Conservation (phyloP, 2,113 vertebrate genomes). For the Egretta garzetta region DNA sequence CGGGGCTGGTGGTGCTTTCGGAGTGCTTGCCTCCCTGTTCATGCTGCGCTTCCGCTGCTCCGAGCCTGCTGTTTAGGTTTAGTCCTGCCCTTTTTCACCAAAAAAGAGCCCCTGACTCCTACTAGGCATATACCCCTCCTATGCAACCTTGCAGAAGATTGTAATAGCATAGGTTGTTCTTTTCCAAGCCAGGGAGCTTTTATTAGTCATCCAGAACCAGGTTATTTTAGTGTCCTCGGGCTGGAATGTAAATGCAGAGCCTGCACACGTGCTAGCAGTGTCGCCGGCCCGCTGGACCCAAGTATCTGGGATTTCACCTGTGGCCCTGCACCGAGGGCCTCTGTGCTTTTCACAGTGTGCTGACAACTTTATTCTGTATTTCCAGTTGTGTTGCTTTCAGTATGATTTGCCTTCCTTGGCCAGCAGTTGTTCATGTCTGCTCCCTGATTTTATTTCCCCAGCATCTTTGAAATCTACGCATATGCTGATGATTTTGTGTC, state of each 20-base stretch:
- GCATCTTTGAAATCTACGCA: not conserved
- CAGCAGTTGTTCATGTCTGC: not conserved
- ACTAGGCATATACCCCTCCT: not conserved
- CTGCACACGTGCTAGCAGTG: not conserved
- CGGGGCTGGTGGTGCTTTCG: not conserved
- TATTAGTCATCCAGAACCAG: not conserved
- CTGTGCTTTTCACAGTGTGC: not conserved
- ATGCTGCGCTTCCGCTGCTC: fast-evolving
- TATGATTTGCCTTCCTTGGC: not conserved
- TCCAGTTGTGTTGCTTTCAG: not conserved
- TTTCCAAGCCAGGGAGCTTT: not conserved
- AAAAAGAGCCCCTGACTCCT: not conserved
- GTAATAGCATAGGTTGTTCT: not conserved
- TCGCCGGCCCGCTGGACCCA: not conserved
- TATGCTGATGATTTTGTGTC: slow-evolving; percentile 36
- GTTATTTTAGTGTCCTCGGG: not conserved
- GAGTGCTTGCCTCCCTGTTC: fast-evolving
- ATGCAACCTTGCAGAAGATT: not conserved
- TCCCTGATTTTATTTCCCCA: not conserved
- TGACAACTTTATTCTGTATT: not conserved
- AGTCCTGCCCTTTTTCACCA: not conserved
- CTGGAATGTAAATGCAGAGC: not conserved
- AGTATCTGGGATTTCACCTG: not conserved
- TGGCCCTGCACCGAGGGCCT: not conserved
- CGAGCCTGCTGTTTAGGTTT: not conserved